phyloP scores from a whole-genome alignment of 1,140 invertebrate species.

The Cyrtorhinus lividipennis region DNA sequence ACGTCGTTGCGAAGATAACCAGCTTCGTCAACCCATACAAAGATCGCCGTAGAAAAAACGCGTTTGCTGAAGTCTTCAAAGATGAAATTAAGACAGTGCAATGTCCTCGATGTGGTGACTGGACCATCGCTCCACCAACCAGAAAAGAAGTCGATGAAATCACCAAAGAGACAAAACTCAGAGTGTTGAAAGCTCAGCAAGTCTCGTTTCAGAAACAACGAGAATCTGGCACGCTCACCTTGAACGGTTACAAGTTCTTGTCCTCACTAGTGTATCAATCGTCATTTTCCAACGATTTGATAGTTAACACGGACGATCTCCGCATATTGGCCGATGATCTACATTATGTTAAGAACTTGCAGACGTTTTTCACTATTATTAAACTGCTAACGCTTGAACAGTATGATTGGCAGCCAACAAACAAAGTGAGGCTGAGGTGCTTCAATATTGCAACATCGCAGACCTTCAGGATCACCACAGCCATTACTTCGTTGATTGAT shows the following conservation, averaged over 20 bases:
- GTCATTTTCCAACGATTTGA: neutral
- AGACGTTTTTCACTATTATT: neutral
- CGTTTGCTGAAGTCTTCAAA: slow-evolving; percentile 1
- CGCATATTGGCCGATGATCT: neutral
- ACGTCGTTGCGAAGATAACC: neutral
- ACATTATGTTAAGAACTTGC: neutral
- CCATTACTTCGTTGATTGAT: neutral
- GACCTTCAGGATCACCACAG: slow-evolving; percentile 2
- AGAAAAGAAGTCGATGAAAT: slow-evolving; percentile 7
- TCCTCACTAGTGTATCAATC: neutral
- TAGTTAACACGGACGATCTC: neutral
- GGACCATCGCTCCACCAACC: neutral
- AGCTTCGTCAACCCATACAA: neutral
- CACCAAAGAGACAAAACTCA: neutral
- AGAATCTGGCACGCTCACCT: slow-evolving; percentile 1
- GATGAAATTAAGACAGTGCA: slow-evolving; percentile 6
- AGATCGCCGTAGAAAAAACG: neutral
- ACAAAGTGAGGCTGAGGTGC: neutral
- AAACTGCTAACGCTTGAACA: neutral
- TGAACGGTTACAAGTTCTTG: neutral
- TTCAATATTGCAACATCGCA: neutral
- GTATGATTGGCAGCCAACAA: neutral
- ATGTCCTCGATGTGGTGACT: neutral
- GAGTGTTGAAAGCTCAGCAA: slow-evolving; percentile 1
- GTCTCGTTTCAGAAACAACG: neutral